Evolutionary conservation across 2,797 vertebrate genomes (phyloP).

Genomic region (Oryzias sinensis): DNA sequence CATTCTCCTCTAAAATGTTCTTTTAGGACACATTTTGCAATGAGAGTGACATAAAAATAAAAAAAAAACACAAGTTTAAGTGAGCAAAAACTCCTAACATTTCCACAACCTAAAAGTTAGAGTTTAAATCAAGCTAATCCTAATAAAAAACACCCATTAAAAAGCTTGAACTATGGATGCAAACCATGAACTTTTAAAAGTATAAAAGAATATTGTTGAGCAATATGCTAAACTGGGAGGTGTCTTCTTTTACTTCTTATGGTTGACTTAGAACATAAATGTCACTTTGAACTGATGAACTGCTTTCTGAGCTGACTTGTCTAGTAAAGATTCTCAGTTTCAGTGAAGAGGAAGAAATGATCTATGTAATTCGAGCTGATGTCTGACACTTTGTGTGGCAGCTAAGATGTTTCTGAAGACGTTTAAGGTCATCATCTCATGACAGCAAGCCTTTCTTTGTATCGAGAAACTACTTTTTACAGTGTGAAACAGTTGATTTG

Average conservation of each 20-base stretch:
- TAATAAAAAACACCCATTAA: not conserved
- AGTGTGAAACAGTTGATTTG: constrained; percentile 1
- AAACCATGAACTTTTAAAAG: constrained; percentile 14
- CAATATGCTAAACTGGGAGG: constrained; percentile 4
- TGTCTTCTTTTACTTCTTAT: constrained; percentile 25
- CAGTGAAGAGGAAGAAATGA: constrained; percentile 37
- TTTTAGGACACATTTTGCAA: constrained; percentile 5
- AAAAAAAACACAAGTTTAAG: no score
- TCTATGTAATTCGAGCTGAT: constrained; percentile 38
- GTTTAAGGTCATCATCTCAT: not conserved
- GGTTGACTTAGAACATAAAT: constrained; percentile 62
- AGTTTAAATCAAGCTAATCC: not conserved
- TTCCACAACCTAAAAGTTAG: not conserved
- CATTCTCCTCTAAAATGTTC: constrained; percentile 38
- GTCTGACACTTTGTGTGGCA: constrained; percentile 11
- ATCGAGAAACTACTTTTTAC: not conserved
- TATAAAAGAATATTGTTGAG: constrained; percentile 22
- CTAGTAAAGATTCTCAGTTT: constrained; percentile 61
- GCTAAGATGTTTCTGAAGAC: constrained; percentile 7
- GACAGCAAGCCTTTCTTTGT: no score
- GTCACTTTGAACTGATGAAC: constrained; percentile 63
- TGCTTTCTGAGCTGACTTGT: constrained; percentile 55
- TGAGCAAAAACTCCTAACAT: not conserved
- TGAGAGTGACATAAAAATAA: no score
- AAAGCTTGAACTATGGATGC: not conserved